Evolutionary conservation across 2,888 invertebrate species (phyloP), one percentile per base, ranked within the genome.

Genomic region (Minunthozetes semirufus): DNA sequence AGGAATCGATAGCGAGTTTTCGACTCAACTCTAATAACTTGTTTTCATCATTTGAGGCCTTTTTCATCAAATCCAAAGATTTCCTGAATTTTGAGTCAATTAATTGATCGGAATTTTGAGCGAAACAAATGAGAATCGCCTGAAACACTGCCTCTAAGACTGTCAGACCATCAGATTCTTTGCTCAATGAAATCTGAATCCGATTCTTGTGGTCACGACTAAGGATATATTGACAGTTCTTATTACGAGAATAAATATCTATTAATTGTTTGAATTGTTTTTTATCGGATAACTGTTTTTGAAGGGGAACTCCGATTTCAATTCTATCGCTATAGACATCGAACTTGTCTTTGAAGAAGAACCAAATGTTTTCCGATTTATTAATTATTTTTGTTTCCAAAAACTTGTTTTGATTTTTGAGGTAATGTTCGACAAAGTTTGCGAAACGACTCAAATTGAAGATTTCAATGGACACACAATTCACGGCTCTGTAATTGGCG

Each of bases 401-500:
- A 0, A 87, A 84, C 78, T 92, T 85, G 0, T 85, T 82, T 74
- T 88, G 88, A 25, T 85, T 84, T 75, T 48, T 70, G 17, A 92
- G 84, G 82, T 89, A 94, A 72, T 87, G 85, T 78, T 88, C 86
- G 29, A 94, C 84, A 0, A 89, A 84, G 75, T 90, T 86, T 25
- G 89, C 84, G 78, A 91, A 88, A 72, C 96, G 87, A 33, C 90
- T 87, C 80, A 88, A 89, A 82, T 96, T 97, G 56, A 96, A 86
- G 0, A 90, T 89, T 78, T 88, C 88, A 82, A 96, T 86, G 79
- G 89, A 87, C 13, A 97, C 87, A 0, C 91, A 86, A 78, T 88
- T 88, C 0, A 97, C 93, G 1, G 96, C 95, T 79, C 87, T 86
- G 81, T 93, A 93, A 84, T 98, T 98, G 72, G 91, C 90, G 81